Evolutionary conservation across 2,888 invertebrate genomes (phyloP).

Genomic region (Diarsia brunnea): DNA sequence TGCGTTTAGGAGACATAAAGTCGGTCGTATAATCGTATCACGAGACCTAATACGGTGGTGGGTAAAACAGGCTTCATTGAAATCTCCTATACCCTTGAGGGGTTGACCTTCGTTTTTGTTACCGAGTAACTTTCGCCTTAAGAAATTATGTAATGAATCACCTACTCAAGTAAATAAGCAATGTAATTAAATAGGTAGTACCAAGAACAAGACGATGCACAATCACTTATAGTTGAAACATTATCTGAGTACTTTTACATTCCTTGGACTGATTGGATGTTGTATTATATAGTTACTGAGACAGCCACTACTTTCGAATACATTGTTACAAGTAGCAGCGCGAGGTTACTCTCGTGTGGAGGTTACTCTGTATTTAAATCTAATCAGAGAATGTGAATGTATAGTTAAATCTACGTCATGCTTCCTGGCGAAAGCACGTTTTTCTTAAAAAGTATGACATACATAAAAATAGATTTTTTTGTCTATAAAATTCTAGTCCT

Average conservation of each 20-base stretch:
- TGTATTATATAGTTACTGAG: conserved; percentile 1
- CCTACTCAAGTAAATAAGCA: neutral
- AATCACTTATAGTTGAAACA: too few species aligned
- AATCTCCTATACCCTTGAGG: neutral
- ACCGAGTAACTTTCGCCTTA: neutral
- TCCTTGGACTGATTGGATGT: conserved; percentile 53
- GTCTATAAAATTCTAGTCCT: too few species aligned
- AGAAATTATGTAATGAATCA: neutral
- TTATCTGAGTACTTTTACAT: conserved; percentile 56
- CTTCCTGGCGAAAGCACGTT: too few species aligned
- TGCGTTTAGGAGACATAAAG: neutral
- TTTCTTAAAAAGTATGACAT: too few species aligned
- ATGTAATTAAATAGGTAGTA: neutral
- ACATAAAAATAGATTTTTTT: too few species aligned
- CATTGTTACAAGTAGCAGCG: conserved; percentile 15
- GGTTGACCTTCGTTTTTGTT: conserved; percentile 11
- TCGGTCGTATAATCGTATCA: neutral
- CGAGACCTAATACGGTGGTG: neutral
- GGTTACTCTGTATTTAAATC: neutral
- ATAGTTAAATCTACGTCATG: too few species aligned
- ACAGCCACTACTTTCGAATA: conserved; percentile 1
- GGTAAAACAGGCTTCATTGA: neutral
- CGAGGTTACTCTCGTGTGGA: neutral
- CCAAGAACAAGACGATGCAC: conserved; percentile 9
- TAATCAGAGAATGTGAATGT: neutral